A percentile compares a stretch with the other conserved stretches of the same genome.
Evolutionary conservation across 2,113 vertebrate species (phyloP).

Genomic region (Lutjanus erythropterus): DNA sequence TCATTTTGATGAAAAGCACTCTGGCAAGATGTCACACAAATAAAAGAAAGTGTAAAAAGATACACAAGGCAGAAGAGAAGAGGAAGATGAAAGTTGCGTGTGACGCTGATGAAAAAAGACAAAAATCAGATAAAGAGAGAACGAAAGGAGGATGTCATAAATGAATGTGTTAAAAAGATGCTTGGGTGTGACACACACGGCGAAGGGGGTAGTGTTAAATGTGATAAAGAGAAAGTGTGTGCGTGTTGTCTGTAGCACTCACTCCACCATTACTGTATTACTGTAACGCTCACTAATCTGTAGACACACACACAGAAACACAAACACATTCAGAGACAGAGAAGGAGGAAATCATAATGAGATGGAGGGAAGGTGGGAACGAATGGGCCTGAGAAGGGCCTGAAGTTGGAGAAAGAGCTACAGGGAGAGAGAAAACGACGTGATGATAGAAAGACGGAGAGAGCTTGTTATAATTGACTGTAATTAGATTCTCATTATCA

Average conservation of each 20-base stretch:
- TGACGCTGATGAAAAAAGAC: neutral
- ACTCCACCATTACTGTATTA: constrained; percentile 51
- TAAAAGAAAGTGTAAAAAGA: constrained; percentile 42
- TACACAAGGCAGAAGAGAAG: constrained; percentile 28
- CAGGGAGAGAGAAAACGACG: constrained; percentile 37
- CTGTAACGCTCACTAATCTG: constrained; percentile 43
- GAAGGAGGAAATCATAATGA: constrained; percentile 65
- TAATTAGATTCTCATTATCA: constrained; percentile 83
- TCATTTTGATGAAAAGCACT: constrained; percentile 52
- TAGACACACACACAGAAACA: constrained; percentile 18
- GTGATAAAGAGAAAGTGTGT: constrained; percentile 42
- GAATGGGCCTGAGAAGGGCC: constrained; percentile 22
- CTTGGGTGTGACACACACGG: constrained; percentile 54
- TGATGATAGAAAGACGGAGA: constrained; percentile 39
- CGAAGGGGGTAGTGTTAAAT: constrained; percentile 47
- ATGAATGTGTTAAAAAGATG: constrained; percentile 53
- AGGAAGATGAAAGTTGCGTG: constrained; percentile 44
- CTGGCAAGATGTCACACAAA: constrained; percentile 40
- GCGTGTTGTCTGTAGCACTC: constrained; percentile 32
- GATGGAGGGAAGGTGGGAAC: constrained; percentile 41
- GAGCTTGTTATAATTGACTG: constrained; percentile 80
- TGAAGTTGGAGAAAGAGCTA: constrained; percentile 33
- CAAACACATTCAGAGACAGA: constrained; percentile 42
- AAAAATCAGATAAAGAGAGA: constrained; percentile 26
- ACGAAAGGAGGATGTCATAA: constrained; percentile 38